Conservation (phyloP, 2,113 vertebrate genomes). For the Embiotoca jacksoni region DNA sequence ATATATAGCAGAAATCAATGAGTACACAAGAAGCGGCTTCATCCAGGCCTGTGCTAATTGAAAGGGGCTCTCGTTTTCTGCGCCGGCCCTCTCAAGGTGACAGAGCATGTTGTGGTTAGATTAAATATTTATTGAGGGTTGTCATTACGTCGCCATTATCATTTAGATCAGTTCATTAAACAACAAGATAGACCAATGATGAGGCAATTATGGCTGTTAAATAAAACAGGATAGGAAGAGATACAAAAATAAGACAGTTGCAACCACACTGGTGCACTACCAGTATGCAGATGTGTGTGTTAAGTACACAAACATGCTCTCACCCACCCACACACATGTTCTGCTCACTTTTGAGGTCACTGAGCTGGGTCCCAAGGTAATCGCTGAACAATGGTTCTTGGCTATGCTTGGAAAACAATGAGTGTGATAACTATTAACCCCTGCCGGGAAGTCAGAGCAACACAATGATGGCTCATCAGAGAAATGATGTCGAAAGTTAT, state of each 20-base stretch:
- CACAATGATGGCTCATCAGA: not conserved
- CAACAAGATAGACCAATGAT: conserved; percentile 80
- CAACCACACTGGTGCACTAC: not conserved
- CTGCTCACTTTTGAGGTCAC: conserved; percentile 48
- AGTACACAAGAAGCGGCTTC: conserved; percentile 36
- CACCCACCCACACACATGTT: not conserved
- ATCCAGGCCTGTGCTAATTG: conserved; percentile 60
- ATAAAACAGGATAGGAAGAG: conserved; percentile 77
- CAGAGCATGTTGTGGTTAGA: conserved; percentile 74
- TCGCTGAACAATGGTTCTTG: conserved; percentile 26
- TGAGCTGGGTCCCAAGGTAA: conserved; percentile 42
- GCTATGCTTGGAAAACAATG: conserved; percentile 39
- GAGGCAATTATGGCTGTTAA: conserved; percentile 81
- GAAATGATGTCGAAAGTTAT: not conserved
- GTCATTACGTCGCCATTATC: conserved; percentile 81
- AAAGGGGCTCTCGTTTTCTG: conserved; percentile 59
- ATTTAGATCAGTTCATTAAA: conserved; percentile 86
- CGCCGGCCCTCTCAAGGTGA: conserved; percentile 73
- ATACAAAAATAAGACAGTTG: conserved; percentile 37
- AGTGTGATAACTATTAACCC: conserved; percentile 38
- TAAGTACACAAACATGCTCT: not conserved
- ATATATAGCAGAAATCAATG: conserved; percentile 61
- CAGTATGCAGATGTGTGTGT: not conserved
- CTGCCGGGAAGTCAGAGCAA: not conserved
- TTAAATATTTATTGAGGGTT: conserved; percentile 85